Conservation (phyloP, 2,888 invertebrate genomes). For the Pyrocoelia pectoralis region DNA sequence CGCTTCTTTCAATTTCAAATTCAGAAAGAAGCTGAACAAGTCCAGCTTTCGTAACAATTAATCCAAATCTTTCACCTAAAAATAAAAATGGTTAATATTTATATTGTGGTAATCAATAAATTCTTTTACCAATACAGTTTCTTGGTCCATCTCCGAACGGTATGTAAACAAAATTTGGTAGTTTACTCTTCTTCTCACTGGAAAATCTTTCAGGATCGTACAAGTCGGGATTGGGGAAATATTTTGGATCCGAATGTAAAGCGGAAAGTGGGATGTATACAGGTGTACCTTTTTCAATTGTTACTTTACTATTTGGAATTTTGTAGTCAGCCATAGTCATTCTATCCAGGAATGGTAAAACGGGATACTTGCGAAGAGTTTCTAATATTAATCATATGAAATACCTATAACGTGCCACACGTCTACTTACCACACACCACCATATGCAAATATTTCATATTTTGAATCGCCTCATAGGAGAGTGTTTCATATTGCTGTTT, state of each 20-base stretch:
- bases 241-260: slow-evolving; percentile 53
- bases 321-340: slow-evolving; percentile 47
- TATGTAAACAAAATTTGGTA: slow-evolving; percentile 12
- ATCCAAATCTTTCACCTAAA: slow-evolving; percentile 38
- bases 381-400: slow-evolving; percentile 47
- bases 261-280: slow-evolving; percentile 52
- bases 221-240: slow-evolving; percentile 55
- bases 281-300: slow-evolving; percentile 52
- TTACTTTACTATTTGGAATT: slow-evolving; percentile 44
- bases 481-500: slow-evolving; percentile 57
- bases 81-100: slow-evolving; percentile 30
- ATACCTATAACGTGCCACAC: neutral
- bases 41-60: slow-evolving; percentile 35
- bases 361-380: slow-evolving; percentile 58
- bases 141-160: slow-evolving; percentile 32
- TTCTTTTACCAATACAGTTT: slow-evolving; percentile 31
- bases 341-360: slow-evolving; percentile 51
- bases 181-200: slow-evolving; percentile 41
- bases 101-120: neutral
- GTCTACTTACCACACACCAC: slow-evolving; percentile 62
- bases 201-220: slow-evolving; percentile 58
- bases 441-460: slow-evolving; percentile 67
- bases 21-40: slow-evolving; percentile 33
- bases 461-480: slow-evolving; percentile 63
- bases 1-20: slow-evolving; percentile 28